Evolutionary conservation across 2,113 vertebrate species (phyloP), one percentile per base, ranked within the genome.

Genomic region (Thamnophis sirtalis): DNA sequence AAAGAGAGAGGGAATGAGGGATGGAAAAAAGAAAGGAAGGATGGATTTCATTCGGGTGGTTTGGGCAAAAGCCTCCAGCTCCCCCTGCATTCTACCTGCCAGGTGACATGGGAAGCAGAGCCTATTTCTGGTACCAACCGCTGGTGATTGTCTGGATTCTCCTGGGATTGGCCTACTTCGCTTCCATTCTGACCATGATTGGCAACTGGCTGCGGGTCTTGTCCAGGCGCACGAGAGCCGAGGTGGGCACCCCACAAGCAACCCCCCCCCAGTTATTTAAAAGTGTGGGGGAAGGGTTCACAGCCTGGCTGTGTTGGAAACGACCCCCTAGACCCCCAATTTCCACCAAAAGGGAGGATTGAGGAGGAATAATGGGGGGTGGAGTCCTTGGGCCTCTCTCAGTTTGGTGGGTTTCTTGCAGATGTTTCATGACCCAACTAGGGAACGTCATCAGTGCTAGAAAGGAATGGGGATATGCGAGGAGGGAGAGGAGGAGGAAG

Each of bases 101-200:
- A 93, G 92, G 96, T 96, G 97, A 96, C 68, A 89, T 94, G 21
- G 92, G 95, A 92, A 95, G 95, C 19, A 92, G 96, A 0, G 94
- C 93, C 1, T 91, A 95, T 48, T 92, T 96, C 28, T 95, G 97
- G 95, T 99, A 99, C 89, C 98, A 99, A 93, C 98, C 98, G 0
- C 96, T 99, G 95, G 98, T 98, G 94, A 98, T 98, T 98, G 96
- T 99, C 95, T 99, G 98, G 98, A 99, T 99, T 38, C 97, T 99
- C 73, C 97, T 99, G 1, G 98, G 98, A 89, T 95, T 99, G 60
- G 98, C 98, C 88, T 99, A 99, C 97, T 99, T 99, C n/a, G 98
- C 98, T 56, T 99, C 98, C 9, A 98, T 99, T 94, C 98, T 99
- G 93, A 98, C 98, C 90, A 99, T 99, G 98, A 98, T 99, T 24